Evolutionary conservation across 1,140 invertebrate genomes (phyloP).

Genomic region (Drosophila biarmipes): DNA sequence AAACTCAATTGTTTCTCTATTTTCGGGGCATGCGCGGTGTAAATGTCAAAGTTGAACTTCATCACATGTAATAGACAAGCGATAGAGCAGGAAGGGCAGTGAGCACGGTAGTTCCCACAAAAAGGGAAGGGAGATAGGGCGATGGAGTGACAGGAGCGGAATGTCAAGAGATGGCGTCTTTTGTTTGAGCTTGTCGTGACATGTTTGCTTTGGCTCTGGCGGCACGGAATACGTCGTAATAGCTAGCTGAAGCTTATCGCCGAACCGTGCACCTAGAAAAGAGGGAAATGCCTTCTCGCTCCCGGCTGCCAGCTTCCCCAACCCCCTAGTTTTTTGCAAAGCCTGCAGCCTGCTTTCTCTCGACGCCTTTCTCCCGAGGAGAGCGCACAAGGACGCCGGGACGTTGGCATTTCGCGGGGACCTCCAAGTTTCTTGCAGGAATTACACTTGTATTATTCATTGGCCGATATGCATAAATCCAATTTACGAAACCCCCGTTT

Average conservation of each 20-base stretch:
- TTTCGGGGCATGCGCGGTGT: conserved; percentile 30
- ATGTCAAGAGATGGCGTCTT: conserved; percentile 26
- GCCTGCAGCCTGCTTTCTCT: conserved; percentile 5
- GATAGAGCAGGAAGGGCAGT: not conserved
- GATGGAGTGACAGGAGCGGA: conserved; percentile 14
- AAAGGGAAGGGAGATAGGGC: not conserved
- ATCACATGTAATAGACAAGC: conserved; percentile 24
- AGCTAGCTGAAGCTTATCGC: conserved; percentile 18
- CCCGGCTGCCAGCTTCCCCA: not conserved
- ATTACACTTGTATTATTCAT: conserved; percentile 29
- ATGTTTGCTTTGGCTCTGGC: conserved; percentile 41
- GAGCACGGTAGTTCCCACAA: conserved; percentile 20
- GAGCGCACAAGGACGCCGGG: conserved; percentile 32
- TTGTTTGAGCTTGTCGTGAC: conserved; percentile 45
- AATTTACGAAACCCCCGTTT: conserved; percentile 51
- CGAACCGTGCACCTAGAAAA: conserved; percentile 4
- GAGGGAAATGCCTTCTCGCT: not conserved
- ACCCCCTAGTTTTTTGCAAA: not conserved
- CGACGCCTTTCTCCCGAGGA: not conserved
- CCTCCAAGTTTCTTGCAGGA: conserved; percentile 17
- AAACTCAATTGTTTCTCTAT: conserved; percentile 13
- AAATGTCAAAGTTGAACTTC: conserved; percentile 74
- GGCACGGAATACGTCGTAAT: conserved; percentile 10
- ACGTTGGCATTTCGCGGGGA: conserved; percentile 31
- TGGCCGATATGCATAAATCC: conserved; percentile 54